Evolutionary conservation across 2,797 vertebrate genomes (phyloP).

Genomic region (Mallotus villosus): DNA sequence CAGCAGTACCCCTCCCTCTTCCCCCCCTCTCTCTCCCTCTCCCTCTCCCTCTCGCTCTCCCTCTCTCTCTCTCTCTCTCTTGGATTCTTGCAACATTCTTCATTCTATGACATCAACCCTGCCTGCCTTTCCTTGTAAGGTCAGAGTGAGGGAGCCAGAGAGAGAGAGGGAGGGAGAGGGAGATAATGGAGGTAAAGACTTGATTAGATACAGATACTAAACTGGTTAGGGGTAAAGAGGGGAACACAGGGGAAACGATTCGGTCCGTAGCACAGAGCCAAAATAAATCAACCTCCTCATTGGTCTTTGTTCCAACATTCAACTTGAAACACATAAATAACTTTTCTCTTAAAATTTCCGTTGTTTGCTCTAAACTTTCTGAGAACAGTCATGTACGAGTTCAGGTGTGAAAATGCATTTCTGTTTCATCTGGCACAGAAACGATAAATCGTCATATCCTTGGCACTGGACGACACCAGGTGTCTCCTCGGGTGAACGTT

Average conservation of each 20-base stretch:
- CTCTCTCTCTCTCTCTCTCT: slow-evolving; percentile 46
- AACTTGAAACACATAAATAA: not conserved
- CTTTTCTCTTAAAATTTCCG: not conserved
- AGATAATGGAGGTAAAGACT: slow-evolving; percentile 71
- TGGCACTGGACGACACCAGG: slow-evolving; percentile 9
- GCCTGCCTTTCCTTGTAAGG: slow-evolving; percentile 84
- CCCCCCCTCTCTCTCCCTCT: slow-evolving; percentile 32
- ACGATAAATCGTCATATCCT: slow-evolving; percentile 16
- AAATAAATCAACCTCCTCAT: slow-evolving; percentile 25
- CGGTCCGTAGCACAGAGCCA: slow-evolving; percentile 22
- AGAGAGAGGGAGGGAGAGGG: slow-evolving; percentile 48
- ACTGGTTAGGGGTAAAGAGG: slow-evolving; percentile 42
- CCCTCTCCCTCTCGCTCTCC: slow-evolving; percentile 13
- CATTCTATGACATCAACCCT: slow-evolving; percentile 83
- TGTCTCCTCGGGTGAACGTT: slow-evolving; percentile 1
- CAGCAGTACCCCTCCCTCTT: slow-evolving; percentile 43
- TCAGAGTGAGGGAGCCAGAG: slow-evolving; percentile 61
- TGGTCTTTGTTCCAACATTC: slow-evolving; percentile 24
- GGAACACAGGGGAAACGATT: slow-evolving; percentile 35
- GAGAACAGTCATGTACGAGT: not conserved
- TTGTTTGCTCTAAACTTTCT: not conserved
- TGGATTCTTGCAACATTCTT: slow-evolving; percentile 84
- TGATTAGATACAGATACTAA: slow-evolving; percentile 77
- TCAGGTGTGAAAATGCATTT: not conserved
- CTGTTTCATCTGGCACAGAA: not conserved